Evolutionary conservation across 2,113 vertebrate species (phyloP), one percentile per base, ranked within the genome.

Genomic region (Sterrhoptilus dennistouni): DNA sequence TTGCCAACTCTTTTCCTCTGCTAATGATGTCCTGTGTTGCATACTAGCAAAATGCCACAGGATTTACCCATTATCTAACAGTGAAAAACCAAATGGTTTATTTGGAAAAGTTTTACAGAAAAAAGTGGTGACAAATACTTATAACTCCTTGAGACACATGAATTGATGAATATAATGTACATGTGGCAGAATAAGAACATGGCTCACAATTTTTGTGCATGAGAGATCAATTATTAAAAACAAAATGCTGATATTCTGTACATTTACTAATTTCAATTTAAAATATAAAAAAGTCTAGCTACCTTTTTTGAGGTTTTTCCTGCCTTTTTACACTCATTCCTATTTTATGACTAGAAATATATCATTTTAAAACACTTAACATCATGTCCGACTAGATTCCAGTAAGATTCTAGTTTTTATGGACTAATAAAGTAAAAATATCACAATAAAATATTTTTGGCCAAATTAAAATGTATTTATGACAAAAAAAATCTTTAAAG

Each of bases 1-100:
- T 70, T 97, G 87, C 82, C 86, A 68, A 83, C 78, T 88, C 52
- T 52, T 93, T 96, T 83, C 33, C 71, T 95, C 35, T 88, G 50
- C 75, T 96, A 96, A 95, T 77, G 82, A 91, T 91, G 71, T 59
- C 90, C 71, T 88, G 56, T 80, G 85, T 59, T 81, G 61, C 50
- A 52, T 52, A 49, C 36, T 42, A 63, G 44, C 59, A 49, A 72
- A 94, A 85, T 79, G 53, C 31, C 63, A 74, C 42, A 90, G 79
- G 78, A 77, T 83, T 93, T 80, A 80, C 33, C 54, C 45, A 33
- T 66, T 86, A 77, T 90, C 82, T 92, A 88, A 92, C 28, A 83
- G 21, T 14, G 1, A 50, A 94, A 93, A 83, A 6, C 3, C 23
- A 59, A 89, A 77, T 9, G 13, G 50, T 88, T 96, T 91, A 38